Evolutionary conservation across 2,888 invertebrate species (phyloP).

Genomic region (Plagodis dolabraria): DNA sequence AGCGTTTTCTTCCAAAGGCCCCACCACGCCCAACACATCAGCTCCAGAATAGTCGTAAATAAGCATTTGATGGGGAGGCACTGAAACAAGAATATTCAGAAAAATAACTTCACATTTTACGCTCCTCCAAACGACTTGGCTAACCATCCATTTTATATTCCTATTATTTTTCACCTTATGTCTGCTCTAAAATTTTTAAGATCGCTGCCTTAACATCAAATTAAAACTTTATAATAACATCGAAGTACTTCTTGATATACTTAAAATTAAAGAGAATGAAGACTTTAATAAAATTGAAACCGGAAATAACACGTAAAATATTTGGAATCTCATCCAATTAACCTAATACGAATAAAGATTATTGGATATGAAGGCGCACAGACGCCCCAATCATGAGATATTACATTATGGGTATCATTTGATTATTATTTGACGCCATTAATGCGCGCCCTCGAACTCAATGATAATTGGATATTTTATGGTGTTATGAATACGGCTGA

Average conservation of each 20-base stretch:
- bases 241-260: conserved; percentile 1
- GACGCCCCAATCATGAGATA: conserved; percentile 39
- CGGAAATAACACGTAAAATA: conserved; percentile 15
- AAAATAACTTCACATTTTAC: conserved; percentile 27
- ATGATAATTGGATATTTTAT: conserved; percentile 68
- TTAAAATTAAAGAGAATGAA: conserved; percentile 3
- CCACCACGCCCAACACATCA: conserved; percentile 91
- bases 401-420: conserved; percentile 51
- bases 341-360: conserved; percentile 28
- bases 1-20: conserved; percentile 92
- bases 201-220: conserved; percentile 5
- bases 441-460: conserved; percentile 50
- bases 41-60: conserved; percentile 94
- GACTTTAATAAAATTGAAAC: neutral
- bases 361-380: conserved; percentile 26
- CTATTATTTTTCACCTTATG: conserved; percentile 29
- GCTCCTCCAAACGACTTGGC: conserved; percentile 28
- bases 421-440: conserved; percentile 66
- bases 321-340: conserved; percentile 26
- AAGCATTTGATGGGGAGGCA: conserved; percentile 94
- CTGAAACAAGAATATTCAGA: conserved; percentile 82
- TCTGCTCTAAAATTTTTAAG: conserved; percentile 25
- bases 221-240: conserved; percentile 9
- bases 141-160: conserved; percentile 28
- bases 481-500: conserved; percentile 66